These are phyloP conservation scores for Sialia sialis DNA, from an alignment of 2,113 vertebrate species.

Conservation along the genomic window DNA sequence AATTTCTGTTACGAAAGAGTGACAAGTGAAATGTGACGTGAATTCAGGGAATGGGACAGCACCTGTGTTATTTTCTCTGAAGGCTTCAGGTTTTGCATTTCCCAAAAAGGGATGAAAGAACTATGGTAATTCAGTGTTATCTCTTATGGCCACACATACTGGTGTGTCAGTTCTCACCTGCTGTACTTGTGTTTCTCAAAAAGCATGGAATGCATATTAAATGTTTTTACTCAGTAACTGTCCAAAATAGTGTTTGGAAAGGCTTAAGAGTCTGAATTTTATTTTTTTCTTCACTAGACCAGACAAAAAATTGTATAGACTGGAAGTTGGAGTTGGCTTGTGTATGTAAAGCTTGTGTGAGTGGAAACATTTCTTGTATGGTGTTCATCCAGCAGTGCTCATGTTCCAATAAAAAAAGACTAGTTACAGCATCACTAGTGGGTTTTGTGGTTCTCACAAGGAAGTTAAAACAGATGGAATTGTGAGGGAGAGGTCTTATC, in stretches of 20 bases:
- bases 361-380: background rate
- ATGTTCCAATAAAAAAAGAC: background rate
- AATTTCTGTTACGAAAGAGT: background rate
- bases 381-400: background rate
- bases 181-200: background rate
- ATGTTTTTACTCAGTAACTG: background rate
- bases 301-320: background rate
- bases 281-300: background rate
- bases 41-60: background rate
- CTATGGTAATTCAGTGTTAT: background rate
- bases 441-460: background rate
- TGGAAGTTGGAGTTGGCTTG: background rate
- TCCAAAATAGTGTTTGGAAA: background rate
- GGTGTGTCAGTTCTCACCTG: background rate
- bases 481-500: background rate
- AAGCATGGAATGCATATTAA: background rate
- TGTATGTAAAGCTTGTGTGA: background rate
- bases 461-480: background rate
- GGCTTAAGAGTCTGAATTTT: background rate
- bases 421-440: background rate
- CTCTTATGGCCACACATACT: background rate
- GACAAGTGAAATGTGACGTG: background rate
- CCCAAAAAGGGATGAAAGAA: background rate
- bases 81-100: background rate
- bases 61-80: background rate